These are phyloP conservation scores for Griposia aprilina DNA, from an alignment of 2,888 invertebrate species.

Conservation along the genomic window DNA sequence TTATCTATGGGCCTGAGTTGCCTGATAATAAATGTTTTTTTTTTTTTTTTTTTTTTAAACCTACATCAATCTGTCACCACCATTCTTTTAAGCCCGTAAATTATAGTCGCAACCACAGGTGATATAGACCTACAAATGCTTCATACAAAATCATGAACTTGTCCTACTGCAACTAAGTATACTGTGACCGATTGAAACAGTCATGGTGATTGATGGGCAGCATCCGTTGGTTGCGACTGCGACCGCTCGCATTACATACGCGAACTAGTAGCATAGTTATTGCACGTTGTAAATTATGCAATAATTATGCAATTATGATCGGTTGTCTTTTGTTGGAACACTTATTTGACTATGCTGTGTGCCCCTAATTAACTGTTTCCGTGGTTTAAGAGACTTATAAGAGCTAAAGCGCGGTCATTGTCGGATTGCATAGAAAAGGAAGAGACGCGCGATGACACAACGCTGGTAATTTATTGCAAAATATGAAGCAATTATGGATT, in stretches of 20 bases:
- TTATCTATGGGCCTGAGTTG: no score
- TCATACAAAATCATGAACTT: neutral
- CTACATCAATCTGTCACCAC: no score
- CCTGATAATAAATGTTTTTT: no score
- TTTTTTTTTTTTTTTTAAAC: no score
- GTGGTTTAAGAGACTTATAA: no score
- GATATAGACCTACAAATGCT: neutral
- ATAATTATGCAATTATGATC: slow-evolving; percentile 46
- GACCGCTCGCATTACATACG: slow-evolving; percentile 45
- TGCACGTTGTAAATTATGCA: slow-evolving; percentile 44
- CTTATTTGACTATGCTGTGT: slow-evolving; percentile 27
- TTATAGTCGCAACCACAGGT: neutral
- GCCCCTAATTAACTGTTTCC: slow-evolving; percentile 7
- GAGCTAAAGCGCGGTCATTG: no score
- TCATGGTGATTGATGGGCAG: slow-evolving; percentile 65
- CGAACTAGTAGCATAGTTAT: slow-evolving; percentile 51
- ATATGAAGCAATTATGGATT: no score
- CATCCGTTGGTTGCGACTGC: slow-evolving; percentile 61
- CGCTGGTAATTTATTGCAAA: no score
- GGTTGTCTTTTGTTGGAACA: slow-evolving; percentile 16
- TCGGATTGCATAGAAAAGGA: no score
- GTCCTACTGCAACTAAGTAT: slow-evolving; percentile 30
- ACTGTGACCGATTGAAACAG: slow-evolving; percentile 50
- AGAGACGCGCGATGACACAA: no score
- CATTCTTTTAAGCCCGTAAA: no score